These are phyloP conservation scores for Abrostola tripartita DNA, from an alignment of 2,888 invertebrate species.

Conservation along the genomic window DNA sequence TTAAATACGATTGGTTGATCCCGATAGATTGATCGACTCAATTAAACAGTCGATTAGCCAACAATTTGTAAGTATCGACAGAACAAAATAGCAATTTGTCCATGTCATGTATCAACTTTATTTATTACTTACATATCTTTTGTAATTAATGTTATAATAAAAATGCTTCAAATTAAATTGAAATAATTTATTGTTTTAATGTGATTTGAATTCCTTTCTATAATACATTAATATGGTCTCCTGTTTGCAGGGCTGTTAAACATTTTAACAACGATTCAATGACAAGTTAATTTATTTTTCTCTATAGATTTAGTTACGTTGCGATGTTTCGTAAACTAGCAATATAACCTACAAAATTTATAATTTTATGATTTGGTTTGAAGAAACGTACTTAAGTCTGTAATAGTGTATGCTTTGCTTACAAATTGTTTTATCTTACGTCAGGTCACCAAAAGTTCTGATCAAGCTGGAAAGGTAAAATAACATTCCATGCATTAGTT, in stretches of 20 bases:
- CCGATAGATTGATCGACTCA: slow-evolving; percentile 24
- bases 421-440: neutral
- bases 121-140: too few species aligned
- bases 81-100: slow-evolving; percentile 4
- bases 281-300: neutral
- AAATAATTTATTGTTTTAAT: too few species aligned
- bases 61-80: slow-evolving; percentile 9
- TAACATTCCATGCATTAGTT: neutral
- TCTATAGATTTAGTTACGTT: neutral
- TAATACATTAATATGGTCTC: too few species aligned
- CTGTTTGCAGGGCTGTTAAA: slow-evolving; percentile 1
- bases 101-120: neutral
- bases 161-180: neutral
- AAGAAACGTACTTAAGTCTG: too few species aligned
- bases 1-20: slow-evolving; percentile 16
- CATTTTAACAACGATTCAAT: neutral
- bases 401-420: neutral
- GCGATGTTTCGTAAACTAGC: neutral
- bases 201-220: too few species aligned
- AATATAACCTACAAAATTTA: too few species aligned
- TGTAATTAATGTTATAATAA: too few species aligned
- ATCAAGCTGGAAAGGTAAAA: neutral
- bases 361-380: too few species aligned
- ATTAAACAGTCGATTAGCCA: slow-evolving; percentile 13
- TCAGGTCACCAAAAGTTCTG: neutral